Conservation (phyloP, 1,140 invertebrate genomes). For the Rhagoletis zephyria region DNA sequence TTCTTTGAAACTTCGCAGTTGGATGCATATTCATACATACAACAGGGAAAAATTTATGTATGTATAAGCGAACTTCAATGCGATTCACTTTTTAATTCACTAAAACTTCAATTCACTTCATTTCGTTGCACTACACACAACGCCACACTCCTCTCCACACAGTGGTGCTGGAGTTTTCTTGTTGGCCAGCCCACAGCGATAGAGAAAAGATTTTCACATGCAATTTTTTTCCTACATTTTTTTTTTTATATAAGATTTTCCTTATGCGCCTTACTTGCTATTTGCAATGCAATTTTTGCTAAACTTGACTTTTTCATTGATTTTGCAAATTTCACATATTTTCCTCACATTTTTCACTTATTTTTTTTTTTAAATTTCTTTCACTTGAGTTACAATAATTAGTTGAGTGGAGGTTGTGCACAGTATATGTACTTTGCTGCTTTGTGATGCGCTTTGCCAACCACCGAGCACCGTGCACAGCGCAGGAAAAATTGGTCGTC, state of each 20-base stretch:
- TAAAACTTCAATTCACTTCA: background rate
- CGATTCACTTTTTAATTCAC: slow-evolving; percentile 13
- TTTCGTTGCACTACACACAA: too few species aligned
- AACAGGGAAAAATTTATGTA: too few species aligned
- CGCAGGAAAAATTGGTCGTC: slow-evolving; percentile 35
- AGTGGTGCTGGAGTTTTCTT: too few species aligned
- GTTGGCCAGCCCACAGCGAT: background rate
- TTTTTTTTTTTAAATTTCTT: slow-evolving; percentile 1
- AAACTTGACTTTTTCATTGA: slow-evolving; percentile 25
- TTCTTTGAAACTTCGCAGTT: background rate
- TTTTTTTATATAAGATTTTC: slow-evolving; percentile 55
- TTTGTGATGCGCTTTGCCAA: slow-evolving; percentile 27
- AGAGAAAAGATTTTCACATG: slow-evolving; percentile 38
- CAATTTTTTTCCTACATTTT: too few species aligned
- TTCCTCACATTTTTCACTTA: background rate
- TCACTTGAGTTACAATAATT: background rate
- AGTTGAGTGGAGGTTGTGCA: background rate
- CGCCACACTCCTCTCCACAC: too few species aligned
- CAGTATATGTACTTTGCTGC: slow-evolving; percentile 11
- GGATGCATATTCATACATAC: too few species aligned
- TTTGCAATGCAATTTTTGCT: background rate
- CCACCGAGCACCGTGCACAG: slow-evolving; percentile 34
- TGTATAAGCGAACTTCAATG: background rate
- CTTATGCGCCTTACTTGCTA: slow-evolving; percentile 40
- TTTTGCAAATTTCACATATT: background rate